Base-by-base conservation (phyloP, 2,113 vertebrate genomes). In the Cochlearius cochlearius region DNA sequence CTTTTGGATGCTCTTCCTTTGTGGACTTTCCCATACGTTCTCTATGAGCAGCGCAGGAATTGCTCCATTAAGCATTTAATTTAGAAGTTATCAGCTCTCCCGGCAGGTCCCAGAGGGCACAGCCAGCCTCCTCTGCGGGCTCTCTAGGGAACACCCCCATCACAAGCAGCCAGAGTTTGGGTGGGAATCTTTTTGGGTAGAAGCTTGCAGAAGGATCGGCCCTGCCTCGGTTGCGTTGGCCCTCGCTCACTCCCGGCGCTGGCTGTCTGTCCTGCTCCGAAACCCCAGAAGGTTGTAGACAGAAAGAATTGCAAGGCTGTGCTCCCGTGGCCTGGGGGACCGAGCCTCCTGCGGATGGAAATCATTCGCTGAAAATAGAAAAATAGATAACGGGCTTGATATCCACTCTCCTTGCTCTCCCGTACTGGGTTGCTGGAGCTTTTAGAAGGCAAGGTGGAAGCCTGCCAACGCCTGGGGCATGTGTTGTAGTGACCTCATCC, bases 401-500 rank as follows among this genome's bases (percentile, higher is more conserved):
- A 18, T 4, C 53, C 29, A 3, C 38, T 45, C 66, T 29, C 56
- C 47, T 71, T 32, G 23, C 86, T 72, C n/a, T 68, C 43, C 66
- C 8, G 12, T 25, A 3, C 34, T 41, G 0, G 7, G 29, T 25
- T 25, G 60, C 72, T 85, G 82, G 88, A 91, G 87, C 68, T 76
- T 75, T 76, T 23, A 12, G 81, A 79, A 21, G 16, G 39, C 49
- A 1, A 1, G 1, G 5, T 77, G 90, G 95, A 86, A 14, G 15
- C 5, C 27, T 56, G 92, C 95, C 92, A 84, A 20, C 30, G 73
- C 69, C 88, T 56, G 58, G 77, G 73, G 55, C 66, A 72, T 78
- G 71, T 74, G 87, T 84, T 49, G 64, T 1, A n/a, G 62, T 91
- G 92, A 93, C 68, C 94, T 95, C 92, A 78, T 68, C 83, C 41